Evolutionary conservation across 2,888 invertebrate species (phyloP), one percentile per base, ranked within the genome.

Genomic region (Anthrax anthrax): DNA sequence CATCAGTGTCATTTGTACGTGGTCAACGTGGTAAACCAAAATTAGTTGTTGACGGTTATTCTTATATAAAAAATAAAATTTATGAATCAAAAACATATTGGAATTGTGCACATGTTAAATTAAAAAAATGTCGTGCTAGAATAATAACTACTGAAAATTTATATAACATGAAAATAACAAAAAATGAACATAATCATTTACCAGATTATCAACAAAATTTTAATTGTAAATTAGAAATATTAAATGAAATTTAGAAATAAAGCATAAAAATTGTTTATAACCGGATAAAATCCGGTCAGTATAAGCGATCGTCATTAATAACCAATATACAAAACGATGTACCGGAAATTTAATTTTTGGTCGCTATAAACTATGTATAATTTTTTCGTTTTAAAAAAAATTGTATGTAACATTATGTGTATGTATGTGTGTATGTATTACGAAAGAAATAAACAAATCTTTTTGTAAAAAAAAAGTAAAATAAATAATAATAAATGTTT

Each of bases 1-100:
- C 23, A 32, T 4, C 29, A 32, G 12, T 54, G 10, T 46, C 52
- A 44, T 59, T 51, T 42, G 52, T 60, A 14, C 50, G 53, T 14
- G 59, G 60, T 14, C 60, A 59, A 50, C 55, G 60, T 37, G 60
- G 60, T 5, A 59, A 59, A 42, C 56, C 53, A 8, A 62, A 61
- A 50, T 51, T 60, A 45, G 57, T 62, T 34, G 49, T 60, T 16
- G 52, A 60, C 37, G 60, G 60, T 23, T 58, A 54, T 51, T 52
- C 57, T 0, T 61, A 57, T 46, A 57, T 59, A 29, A 58, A 54
- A 45, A 60, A 60, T 47, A 59, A 59, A 51, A 53, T 46, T 2
- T 55, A 56, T 38, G 51, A 50, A 16, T 52, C 54, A n/a, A 56
- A 56, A 45, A 51, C 59, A 1, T 62, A 60, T 48, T 60, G 60